phyloP scores from a whole-genome alignment of 2,888 invertebrate genomes.

The Drosophila birchii region DNA sequence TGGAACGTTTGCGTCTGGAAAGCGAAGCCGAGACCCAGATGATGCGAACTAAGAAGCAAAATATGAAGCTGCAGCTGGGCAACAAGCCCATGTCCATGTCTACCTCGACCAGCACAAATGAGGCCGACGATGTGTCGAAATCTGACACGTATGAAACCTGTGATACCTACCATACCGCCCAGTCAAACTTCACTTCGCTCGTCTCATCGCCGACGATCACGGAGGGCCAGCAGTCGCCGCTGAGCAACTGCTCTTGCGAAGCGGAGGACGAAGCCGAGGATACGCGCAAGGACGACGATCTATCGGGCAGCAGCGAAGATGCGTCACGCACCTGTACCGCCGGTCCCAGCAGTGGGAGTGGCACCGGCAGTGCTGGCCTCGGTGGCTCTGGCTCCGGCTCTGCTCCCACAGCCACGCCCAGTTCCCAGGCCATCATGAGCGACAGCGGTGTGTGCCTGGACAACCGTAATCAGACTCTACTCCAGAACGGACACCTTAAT shows the following conservation, averaged over 20 bases:
- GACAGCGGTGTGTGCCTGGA: constrained; percentile 86
- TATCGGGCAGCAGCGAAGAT: constrained; percentile 71
- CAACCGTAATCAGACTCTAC: constrained; percentile 57
- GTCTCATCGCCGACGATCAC: constrained; percentile 82
- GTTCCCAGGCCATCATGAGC: constrained; percentile 84
- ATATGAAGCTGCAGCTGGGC: constrained; percentile 88
- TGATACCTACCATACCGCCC: constrained; percentile 91
- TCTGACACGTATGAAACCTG: constrained; percentile 85
- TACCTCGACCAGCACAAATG: constrained; percentile 79
- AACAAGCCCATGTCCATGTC: constrained; percentile 83
- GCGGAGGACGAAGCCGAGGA: constrained; percentile 70
- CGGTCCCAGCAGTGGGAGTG: constrained; percentile 66
- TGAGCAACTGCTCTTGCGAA: constrained; percentile 79
- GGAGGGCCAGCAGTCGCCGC: constrained; percentile 75
- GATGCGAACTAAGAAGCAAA: constrained; percentile 70
- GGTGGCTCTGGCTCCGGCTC: constrained; percentile 20
- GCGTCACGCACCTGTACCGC: constrained; percentile 70
- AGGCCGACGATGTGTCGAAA: constrained; percentile 77
- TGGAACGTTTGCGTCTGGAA: constrained; percentile 86
- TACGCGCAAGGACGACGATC: constrained; percentile 66
- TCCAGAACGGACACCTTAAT: constrained; percentile 45
- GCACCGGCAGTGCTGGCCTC: constrained; percentile 23
- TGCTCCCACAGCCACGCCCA: constrained; percentile 50
- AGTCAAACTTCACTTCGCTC: constrained; percentile 86
- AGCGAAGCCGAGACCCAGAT: constrained; percentile 67